phyloP scores from a whole-genome alignment of 2,113 vertebrate species.

The Rhizomys pruinosus region DNA sequence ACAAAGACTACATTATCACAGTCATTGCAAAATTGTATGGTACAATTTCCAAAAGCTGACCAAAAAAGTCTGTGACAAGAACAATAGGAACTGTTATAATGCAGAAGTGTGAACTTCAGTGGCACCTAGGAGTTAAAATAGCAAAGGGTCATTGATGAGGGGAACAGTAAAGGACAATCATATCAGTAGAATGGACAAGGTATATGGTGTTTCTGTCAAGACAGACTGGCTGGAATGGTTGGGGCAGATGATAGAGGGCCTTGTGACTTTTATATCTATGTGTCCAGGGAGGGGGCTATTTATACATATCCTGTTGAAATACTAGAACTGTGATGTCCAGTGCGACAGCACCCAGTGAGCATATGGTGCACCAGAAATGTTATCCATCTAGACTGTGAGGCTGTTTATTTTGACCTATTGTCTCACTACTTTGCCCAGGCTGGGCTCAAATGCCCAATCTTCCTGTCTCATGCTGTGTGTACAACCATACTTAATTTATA shows the following conservation, averaged over 20 bases:
- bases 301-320: too few relatives aligned
- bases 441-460: neutral
- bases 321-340: too few relatives aligned
- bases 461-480: neutral
- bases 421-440: neutral
- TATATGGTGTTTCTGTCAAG: neutral
- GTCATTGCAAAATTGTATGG: slow-evolving; percentile 17
- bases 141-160: neutral
- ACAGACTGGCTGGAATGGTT: neutral
- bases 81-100: neutral
- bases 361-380: too few relatives aligned
- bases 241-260: neutral
- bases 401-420: neutral
- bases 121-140: neutral
- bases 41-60: neutral
- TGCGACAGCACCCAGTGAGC: too few relatives aligned
- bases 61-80: neutral
- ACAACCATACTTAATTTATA: neutral
- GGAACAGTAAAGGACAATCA: neutral
- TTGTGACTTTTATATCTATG: too few relatives aligned
- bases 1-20: slow-evolving; percentile 12
- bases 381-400: slow-evolving; percentile 21
- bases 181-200: neutral
- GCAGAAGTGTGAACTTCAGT: neutral
- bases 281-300: too few relatives aligned